Evolutionary conservation across 1,140 invertebrate species (phyloP).

Genomic region (Melipona quadrifasciata): DNA sequence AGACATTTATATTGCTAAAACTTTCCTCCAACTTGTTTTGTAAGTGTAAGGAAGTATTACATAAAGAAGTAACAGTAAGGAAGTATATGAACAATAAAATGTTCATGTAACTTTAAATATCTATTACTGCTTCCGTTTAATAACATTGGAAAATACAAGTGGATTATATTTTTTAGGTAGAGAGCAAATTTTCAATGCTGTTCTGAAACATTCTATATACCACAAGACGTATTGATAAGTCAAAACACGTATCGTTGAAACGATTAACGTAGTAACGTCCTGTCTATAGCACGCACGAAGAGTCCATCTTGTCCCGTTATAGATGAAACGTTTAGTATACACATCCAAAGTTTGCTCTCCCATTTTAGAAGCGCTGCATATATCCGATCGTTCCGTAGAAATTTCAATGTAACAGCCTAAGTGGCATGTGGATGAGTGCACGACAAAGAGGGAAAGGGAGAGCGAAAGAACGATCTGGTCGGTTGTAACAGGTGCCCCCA

Average conservation of each 20-base stretch:
- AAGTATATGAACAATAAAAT: not conserved
- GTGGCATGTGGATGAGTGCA: slow-evolving; percentile 54
- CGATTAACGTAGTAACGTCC: not conserved
- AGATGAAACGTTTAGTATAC: not conserved
- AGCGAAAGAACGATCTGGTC: slow-evolving; percentile 50
- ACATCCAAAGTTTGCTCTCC: slow-evolving; percentile 3
- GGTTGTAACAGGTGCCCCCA: slow-evolving; percentile 71
- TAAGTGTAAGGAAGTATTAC: not conserved
- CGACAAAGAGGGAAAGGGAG: slow-evolving; percentile 34
- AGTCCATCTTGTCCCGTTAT: slow-evolving; percentile 1
- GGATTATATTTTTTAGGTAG: not conserved
- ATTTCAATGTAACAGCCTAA: slow-evolving; percentile 66
- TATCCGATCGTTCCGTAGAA: slow-evolving; percentile 46
- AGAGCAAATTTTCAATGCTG: not conserved
- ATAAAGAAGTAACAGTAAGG: not conserved
- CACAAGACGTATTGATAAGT: not conserved
- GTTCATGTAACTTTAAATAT: not conserved
- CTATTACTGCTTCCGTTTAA: not conserved
- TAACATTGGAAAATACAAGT: not conserved
- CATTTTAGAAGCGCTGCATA: slow-evolving; percentile 21
- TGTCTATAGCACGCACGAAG: not conserved
- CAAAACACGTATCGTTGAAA: not conserved
- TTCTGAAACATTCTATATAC: not conserved
- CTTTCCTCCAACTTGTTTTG: not conserved
- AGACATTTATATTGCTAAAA: not conserved